Conservation (phyloP, 92 coral and sea anemone species). For the Plumapathes pennacea region DNA sequence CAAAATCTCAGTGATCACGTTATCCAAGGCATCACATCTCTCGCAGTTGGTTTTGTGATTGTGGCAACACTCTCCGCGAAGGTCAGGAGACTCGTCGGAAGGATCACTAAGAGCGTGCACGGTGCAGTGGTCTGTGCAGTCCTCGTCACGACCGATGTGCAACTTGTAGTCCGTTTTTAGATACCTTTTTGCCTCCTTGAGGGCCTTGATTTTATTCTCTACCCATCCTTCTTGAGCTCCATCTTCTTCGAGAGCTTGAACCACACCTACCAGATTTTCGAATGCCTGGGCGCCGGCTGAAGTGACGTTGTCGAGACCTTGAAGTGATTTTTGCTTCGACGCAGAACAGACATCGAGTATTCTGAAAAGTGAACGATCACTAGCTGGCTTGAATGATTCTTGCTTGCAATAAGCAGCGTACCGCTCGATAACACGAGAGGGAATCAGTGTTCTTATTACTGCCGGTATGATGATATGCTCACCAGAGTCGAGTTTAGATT, state of each 20-base stretch:
- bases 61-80: slow-evolving; percentile 25
- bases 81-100: neutral
- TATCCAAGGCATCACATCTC: slow-evolving; percentile 1
- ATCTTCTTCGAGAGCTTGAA: slow-evolving; percentile 13
- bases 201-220: too few relatives aligned
- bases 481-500: too few relatives aligned
- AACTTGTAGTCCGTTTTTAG: slow-evolving; percentile 12
- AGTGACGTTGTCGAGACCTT: slow-evolving; percentile 24
- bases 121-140: slow-evolving; percentile 12
- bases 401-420: slow-evolving; percentile 15
- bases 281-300: slow-evolving; percentile 25
- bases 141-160: slow-evolving; percentile 14
- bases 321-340: slow-evolving; percentile 26
- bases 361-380: slow-evolving; percentile 1
- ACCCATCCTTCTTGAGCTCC: too few relatives aligned
- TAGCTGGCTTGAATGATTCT: slow-evolving; percentile 9
- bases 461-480: slow-evolving; percentile 12
- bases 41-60: slow-evolving; percentile 15
- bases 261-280: slow-evolving; percentile 7
- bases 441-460: slow-evolving; percentile 28
- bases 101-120: too few relatives aligned
- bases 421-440: slow-evolving; percentile 26
- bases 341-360: slow-evolving; percentile 16
- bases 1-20: slow-evolving; percentile 4
- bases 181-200: slow-evolving; percentile 16